Base-by-base conservation (phyloP, 2,113 vertebrate species). In the Cyanoramphus novaezelandiae region DNA sequence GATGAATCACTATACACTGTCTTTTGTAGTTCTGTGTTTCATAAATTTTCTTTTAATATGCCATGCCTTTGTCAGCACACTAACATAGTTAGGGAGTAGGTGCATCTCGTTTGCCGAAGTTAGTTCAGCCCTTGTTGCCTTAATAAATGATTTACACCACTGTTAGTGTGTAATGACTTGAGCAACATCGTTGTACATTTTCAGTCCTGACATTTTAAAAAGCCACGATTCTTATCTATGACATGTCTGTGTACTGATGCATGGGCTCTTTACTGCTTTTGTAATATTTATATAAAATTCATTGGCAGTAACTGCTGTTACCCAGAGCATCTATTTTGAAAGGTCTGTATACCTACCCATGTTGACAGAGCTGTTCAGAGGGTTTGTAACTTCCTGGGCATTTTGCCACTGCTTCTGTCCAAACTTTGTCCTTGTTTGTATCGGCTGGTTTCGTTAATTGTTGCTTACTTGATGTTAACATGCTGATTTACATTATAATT, bases 181-280 rank as follows among this genome's bases (percentile, higher is more conserved):
- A 91, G 69, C 68, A 82, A 46, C 79, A n/a, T 95, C 29, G 62
- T 25, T 80, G 75, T 82, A 72, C 72, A 27, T 71, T 94, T 94
- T 95, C 44, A 65, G 83, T 59, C 69, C 52, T 97, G 95, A 95
- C 95, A 87, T 92, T 95, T 97, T 62, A 79, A 91, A 95, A 97
- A 95, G 80, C 84, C 18, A 8, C 63, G 3, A 71, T 82, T 94
- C 81, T 95, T 93, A 63, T 57, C 93, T 90, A 19, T 90, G 92
- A 75, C 88, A n/a, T 29, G 68, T 77, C 79, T 90, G 69, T 50
- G 55, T 69, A 16, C 39, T 91, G 91, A 81, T 89, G 74, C 78
- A 71, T 35, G 53, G 84, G 87, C 92, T 90, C 70, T 90, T 94
- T 49, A 41, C 85, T 19, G 62, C 95, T 70, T 89, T 39, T 72